Evolutionary conservation across 2,797 vertebrate species (phyloP).

Genomic region (Sparus aurata): DNA sequence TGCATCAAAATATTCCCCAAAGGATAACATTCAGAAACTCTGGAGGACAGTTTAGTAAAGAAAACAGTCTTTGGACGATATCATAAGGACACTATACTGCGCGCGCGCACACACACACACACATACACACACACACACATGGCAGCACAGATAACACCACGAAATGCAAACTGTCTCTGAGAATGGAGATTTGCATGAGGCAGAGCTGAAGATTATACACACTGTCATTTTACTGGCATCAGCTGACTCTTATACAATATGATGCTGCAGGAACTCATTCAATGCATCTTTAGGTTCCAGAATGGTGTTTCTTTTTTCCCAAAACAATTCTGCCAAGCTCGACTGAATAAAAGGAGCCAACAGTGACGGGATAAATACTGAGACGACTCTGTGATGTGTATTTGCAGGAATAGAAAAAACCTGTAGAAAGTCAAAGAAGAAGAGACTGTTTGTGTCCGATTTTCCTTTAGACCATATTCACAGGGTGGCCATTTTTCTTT

Average conservation of each 20-base stretch:
- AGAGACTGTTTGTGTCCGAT: neutral
- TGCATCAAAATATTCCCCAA: neutral
- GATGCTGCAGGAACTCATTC: neutral
- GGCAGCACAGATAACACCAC: neutral
- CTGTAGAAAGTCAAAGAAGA: no score
- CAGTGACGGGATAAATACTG: neutral
- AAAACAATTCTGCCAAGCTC: neutral
- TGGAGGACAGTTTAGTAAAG: neutral
- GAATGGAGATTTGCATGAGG: neutral
- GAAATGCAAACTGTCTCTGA: neutral
- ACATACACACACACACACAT: neutral
- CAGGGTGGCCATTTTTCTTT: no score
- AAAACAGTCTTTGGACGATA: neutral
- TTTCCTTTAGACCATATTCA: no score
- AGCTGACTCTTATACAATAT: neutral
- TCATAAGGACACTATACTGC: neutral
- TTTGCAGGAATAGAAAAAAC: neutral
- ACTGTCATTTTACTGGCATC: neutral
- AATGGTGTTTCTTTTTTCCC: neutral
- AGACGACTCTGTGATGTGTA: neutral
- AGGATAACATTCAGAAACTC: neutral
- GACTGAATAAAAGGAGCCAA: neutral
- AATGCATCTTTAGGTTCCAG: neutral
- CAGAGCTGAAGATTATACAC: neutral
- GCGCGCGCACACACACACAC: constrained; percentile 18